Base-by-base conservation (phyloP, 2,113 vertebrate genomes). In the Triplophysa siluroides region DNA sequence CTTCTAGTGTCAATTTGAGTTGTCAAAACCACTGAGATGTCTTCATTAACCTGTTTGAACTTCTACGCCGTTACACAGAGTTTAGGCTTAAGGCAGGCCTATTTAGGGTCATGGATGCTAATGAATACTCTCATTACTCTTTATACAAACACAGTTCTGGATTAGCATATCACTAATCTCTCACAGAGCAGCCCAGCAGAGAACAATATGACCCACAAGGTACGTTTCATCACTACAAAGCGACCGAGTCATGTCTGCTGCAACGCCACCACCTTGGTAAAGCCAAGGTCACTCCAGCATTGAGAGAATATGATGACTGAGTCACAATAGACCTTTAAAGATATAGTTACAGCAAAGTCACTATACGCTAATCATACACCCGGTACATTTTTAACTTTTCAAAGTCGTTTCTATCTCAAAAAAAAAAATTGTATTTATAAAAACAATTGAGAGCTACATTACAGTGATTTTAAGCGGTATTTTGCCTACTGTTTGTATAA, bases 301-400 rank as follows among this genome's bases (percentile, higher is more conserved):
- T 23, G 63, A 4, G 63, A 43, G 43, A 13, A 70, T 14, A 45
- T 47, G 38, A 61, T 56, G 43, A 26, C 19, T 56, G 74, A 78
- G 60, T 83, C 78, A 81, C 47, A 83, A 70, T 10, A 71, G 58
- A 24, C 68, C 50, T 78, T 78, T 73, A n/a, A 29, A 81, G 52
- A 38, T 8, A 26, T 18, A 61, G 41, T 64, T 24, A 64, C 52
- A 67, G 66, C 69, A 72, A 79, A 75, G 67, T 50, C 68, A 76
- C 76, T 61, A 43, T 33, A 61, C 26, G 67, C 68, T 43, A 21
- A 38, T 71, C n/a, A 23, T 38, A 72, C 41, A 19, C 1, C n/a
- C n/a, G n/a, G n/a, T n/a, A n/a, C n/a, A n/a, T n/a, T n/a, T n/a
- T n/a, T n/a, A n/a, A n/a, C 21, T 7, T 8, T 16, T 74, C 52